Percentiles rank a stretch among this genome's conserved stretches.
phyloP scores from a whole-genome alignment of 2,113 vertebrate genomes.

The Nannospalax galili region DNA sequence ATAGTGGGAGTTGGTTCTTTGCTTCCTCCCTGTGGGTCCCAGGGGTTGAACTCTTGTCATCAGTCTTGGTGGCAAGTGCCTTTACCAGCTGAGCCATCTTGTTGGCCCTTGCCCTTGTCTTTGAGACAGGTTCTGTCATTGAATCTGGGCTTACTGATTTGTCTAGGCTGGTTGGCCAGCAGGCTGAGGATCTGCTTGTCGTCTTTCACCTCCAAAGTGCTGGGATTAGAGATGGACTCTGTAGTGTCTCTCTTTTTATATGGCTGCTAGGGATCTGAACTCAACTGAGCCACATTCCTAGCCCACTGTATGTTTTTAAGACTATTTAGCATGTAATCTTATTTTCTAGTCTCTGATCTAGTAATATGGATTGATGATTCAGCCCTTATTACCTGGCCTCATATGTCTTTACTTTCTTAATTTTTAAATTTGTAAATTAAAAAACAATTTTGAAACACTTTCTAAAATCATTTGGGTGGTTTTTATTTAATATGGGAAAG shows the following conservation, averaged over 20 bases:
- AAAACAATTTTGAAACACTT: slow-evolving; percentile 43
- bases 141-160: neutral
- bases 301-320: slow-evolving; percentile 7
- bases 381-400: neutral
- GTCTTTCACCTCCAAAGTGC: neutral
- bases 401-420: slow-evolving; percentile 24
- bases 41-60: neutral
- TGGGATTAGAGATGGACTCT: neutral
- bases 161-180: neutral
- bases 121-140: neutral
- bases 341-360: neutral
- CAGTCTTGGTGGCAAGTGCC: neutral
- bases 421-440: slow-evolving; percentile 53
- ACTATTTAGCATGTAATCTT: neutral
- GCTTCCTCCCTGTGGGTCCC: neutral
- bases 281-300: neutral
- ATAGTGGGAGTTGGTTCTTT: neutral
- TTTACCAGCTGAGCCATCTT: neutral
- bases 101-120: neutral
- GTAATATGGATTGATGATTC: slow-evolving; percentile 39
- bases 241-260: neutral
- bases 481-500: slow-evolving; percentile 54
- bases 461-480: slow-evolving; percentile 25
- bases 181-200: neutral
- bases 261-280: too few relatives aligned